Conservation (phyloP, 2,797 vertebrate species). For the Notolabrus celidotus region DNA sequence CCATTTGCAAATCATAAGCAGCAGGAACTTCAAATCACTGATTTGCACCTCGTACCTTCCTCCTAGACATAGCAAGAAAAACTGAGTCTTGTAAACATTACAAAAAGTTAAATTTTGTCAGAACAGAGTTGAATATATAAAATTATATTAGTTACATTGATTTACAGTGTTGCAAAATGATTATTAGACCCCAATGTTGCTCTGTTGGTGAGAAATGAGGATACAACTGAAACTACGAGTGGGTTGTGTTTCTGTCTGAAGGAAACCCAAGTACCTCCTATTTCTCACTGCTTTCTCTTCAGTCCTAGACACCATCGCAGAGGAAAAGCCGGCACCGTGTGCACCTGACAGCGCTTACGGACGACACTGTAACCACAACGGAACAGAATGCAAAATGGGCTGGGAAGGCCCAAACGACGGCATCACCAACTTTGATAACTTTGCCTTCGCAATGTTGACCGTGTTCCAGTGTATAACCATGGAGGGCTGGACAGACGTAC, state of each 20-base stretch:
- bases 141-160: too few relatives aligned
- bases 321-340: conserved; percentile 95
- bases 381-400: conserved; percentile 85
- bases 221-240: too few relatives aligned
- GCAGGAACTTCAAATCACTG: too few relatives aligned
- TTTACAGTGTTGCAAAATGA: too few relatives aligned
- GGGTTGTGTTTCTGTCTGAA: neutral
- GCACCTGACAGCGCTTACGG: conserved; percentile 90
- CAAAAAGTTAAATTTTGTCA: too few relatives aligned
- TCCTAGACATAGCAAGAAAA: neutral
- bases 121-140: too few relatives aligned
- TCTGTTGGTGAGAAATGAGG: too few relatives aligned
- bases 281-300: neutral
- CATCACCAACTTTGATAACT: conserved; percentile 99
- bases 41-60: neutral
- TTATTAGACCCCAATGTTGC: too few relatives aligned
- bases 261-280: neutral
- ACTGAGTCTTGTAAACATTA: neutral
- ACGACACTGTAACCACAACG: conserved; percentile 90
- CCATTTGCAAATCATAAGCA: too few relatives aligned
- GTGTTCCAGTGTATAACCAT: conserved; percentile 99
- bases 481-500: conserved; percentile 98
- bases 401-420: conserved; percentile 98
- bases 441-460: conserved; percentile 98
- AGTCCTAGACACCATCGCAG: conserved; percentile 84